Conservation (phyloP, 2,797 vertebrate genomes). For the Hipposideros larvatus region DNA sequence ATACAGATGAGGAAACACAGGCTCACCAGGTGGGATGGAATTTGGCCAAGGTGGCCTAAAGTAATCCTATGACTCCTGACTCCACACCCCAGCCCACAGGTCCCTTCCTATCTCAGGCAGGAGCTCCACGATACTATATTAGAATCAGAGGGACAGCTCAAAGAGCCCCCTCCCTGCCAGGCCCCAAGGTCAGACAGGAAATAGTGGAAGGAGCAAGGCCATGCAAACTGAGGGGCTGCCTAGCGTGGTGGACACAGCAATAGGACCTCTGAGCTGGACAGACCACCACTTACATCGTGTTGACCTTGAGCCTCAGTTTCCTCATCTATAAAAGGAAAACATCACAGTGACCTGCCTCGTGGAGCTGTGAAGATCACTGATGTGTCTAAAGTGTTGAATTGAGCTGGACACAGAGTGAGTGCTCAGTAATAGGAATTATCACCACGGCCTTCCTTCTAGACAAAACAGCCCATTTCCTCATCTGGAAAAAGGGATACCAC, state of each 20-base stretch:
- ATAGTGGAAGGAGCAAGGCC: not conserved
- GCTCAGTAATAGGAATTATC: not conserved
- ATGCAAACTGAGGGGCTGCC: not conserved
- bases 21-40: not conserved
- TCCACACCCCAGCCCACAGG: too few species aligned
- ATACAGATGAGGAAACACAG: not conserved
- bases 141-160: not conserved
- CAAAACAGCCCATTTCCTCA: constrained; percentile 33
- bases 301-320: not conserved
- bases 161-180: not conserved
- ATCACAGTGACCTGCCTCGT: not conserved
- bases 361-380: not conserved
- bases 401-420: not conserved
- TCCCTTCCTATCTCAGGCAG: not conserved
- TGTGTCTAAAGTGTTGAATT: not conserved
- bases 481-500: not conserved
- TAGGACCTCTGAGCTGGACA: not conserved
- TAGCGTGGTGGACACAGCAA: not conserved
- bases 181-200: not conserved
- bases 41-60: not conserved
- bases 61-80: not conserved
- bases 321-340: not conserved
- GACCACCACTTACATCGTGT: not conserved
- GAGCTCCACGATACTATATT: not conserved
- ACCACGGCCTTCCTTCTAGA: not conserved